phyloP scores from a whole-genome alignment of 2,797 vertebrate species.

The Masticophis lateralis region DNA sequence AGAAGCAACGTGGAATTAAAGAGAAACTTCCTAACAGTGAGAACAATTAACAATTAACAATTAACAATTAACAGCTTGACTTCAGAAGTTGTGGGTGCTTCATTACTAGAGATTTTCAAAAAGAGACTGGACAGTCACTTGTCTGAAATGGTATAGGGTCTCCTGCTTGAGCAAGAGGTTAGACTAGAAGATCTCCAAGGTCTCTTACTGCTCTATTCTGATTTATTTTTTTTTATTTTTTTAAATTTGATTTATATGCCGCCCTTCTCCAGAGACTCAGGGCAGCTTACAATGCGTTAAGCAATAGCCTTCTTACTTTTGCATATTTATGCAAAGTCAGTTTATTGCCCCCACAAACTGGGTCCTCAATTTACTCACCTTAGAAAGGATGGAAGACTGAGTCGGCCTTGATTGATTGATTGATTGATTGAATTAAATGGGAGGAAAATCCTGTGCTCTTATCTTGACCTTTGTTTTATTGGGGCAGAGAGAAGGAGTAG shows the following conservation, averaged over 20 bases:
- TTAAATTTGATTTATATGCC: too few relatives aligned
- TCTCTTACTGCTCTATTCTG: background rate
- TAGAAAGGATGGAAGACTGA: too few relatives aligned
- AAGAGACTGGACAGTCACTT: background rate
- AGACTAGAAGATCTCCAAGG: background rate
- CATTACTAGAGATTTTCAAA: background rate
- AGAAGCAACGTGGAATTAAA: background rate
- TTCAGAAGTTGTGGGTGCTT: background rate
- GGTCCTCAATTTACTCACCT: too few relatives aligned
- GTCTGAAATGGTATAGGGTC: background rate
- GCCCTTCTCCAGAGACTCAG: too few relatives aligned
- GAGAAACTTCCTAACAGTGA: background rate
- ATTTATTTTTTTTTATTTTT: background rate
- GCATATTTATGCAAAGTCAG: too few relatives aligned
- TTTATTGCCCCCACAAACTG: too few relatives aligned
- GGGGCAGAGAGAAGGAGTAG: background rate
- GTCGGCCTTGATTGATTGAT: background rate
- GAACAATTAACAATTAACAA: background rate
- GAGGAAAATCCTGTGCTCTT: background rate
- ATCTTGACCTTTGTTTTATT: background rate
- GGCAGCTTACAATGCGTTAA: too few relatives aligned
- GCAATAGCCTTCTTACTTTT: too few relatives aligned
- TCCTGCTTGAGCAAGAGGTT: background rate
- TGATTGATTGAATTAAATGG: background rate
- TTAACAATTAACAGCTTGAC: too few relatives aligned